These are phyloP conservation scores for Sarcophaga caerulescens DNA, from an alignment of 2,888 invertebrate genomes.

Conservation along the genomic window DNA sequence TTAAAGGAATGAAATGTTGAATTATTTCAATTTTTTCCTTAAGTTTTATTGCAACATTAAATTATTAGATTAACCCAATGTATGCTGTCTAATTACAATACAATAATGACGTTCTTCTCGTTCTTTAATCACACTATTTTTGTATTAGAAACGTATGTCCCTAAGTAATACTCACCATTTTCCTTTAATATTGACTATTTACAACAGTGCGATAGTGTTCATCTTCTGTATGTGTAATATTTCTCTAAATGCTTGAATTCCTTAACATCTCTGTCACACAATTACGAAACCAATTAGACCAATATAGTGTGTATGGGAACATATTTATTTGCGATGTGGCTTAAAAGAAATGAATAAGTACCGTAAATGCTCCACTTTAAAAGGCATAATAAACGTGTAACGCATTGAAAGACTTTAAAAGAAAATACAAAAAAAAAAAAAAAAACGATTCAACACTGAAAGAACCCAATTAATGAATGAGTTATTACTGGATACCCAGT, in stretches of 20 bases:
- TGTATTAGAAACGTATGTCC: no score
- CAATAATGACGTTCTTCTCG: no score
- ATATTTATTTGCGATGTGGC: neutral
- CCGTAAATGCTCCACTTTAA: conserved; percentile 46
- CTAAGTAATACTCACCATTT: no score
- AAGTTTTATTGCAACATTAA: no score
- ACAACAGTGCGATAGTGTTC: neutral
- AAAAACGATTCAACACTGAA: neutral
- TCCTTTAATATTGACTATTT: no score
- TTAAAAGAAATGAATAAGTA: conserved; percentile 5
- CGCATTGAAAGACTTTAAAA: conserved; percentile 15
- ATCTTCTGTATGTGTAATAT: neutral
- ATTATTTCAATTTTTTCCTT: no score
- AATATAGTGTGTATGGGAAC: neutral
- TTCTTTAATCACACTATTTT: no score
- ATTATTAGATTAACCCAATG: no score
- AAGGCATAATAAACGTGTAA: neutral
- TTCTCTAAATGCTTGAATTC: neutral
- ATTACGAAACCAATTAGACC: neutral
- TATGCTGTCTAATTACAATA: no score
- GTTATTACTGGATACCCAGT: neutral
- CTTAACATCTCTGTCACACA: conserved; percentile 11
- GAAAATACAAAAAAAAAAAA: no score
- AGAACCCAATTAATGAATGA: neutral
- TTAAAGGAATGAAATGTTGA: no score